Evolutionary conservation across 2,797 vertebrate genomes (phyloP), one percentile per base, ranked within the genome.

Genomic region (Pygocentrus nattereri): DNA sequence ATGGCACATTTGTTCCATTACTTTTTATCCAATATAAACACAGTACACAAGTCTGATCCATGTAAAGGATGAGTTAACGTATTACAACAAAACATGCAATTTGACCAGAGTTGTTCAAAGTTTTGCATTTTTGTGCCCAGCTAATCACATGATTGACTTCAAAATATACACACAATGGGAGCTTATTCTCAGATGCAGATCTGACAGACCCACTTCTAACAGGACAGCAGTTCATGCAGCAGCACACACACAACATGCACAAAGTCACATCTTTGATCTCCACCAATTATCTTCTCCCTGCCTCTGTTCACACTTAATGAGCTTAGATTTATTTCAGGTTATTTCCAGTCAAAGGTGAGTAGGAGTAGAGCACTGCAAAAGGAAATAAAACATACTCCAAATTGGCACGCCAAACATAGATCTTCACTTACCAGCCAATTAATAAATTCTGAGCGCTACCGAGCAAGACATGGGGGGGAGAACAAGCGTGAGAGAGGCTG

Each of bases 361-460:
- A 19, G 31, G 73, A 75, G 25, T 30, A 72, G 58, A 72, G 21
- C 61, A 49, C 34, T 67, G 62, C 34, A 19, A 18, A 31, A 4
- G 72, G 18, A 72, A 44, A 76, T 85, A 68, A 38, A 73, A 44
- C 21, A 65, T 19, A 49, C 62, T 69, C 30, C 41, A 69, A 69
- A 69, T 54, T 59, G 21, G 72, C 25, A 80, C 34, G 13, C 18
- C 1, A 18, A 67, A 11, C 25, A 82, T 75, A 88, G 78, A 79
- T 59, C 38, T 80, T 62, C 27, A 88, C 90, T 91, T 85, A 91
- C 89, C 88, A 92, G 85, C 85, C 84, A 90, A 80, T 89, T 91
- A 74, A 82, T 81, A 73, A 87, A 87, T 69, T 89, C 84, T 84
- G 88, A 87, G 50, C 50, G 83, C 88, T 91, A 82, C 49, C 78